Evolutionary conservation across 2,888 invertebrate species (phyloP), one percentile per base, ranked within the genome.

Genomic region (Rhaphigaster nebulosa): DNA sequence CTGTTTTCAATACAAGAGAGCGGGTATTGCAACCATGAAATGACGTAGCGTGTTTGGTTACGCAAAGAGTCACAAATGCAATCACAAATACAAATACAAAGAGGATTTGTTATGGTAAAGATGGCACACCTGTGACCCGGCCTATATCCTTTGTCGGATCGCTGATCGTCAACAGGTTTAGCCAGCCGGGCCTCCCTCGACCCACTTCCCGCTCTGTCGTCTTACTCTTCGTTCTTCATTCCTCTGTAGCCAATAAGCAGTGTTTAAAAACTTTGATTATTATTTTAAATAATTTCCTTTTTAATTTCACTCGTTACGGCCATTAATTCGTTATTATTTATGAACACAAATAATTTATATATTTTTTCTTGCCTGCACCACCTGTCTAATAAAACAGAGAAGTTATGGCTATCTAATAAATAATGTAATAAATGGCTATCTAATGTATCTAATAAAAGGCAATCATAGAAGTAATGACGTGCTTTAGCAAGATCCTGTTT

Each of bases 71-170:
- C 26, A n/a, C 84, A 26, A 84, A 84, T 3, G 26, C 84, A 50
- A n/a, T 45, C 84, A 45, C 80, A 84, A 84, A 84, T 4, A 50
- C 45, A 41, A 84, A 50, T 15, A 45, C 45, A 84, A 84, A 84
- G n/a, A 15, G n/a, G 34, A 50, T 84, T 84, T 84, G 84, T 84
- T 84, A 84, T 84, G 84, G 13, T 50, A 50, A 84, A 50, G 84
- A 84, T 26, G 84, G 45, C 84, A 84, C 84, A 84, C 84, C 84
- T 50, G 84, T 45, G 45, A 84, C 45, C 84, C 84, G 84, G 45
- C 84, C 84, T 84, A 84, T 84, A 84, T 84, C 84, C 84, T 84
- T 84, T 84, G 84, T 84, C 84, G 84, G 84, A 12, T n/a, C 10
- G 76, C 76, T 38, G 1, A 76, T 8, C 45, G 84, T 84, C 84